Evolutionary conservation across 2,888 invertebrate genomes (phyloP), one percentile per base, ranked within the genome.

Genomic region (Apantesis nais): DNA sequence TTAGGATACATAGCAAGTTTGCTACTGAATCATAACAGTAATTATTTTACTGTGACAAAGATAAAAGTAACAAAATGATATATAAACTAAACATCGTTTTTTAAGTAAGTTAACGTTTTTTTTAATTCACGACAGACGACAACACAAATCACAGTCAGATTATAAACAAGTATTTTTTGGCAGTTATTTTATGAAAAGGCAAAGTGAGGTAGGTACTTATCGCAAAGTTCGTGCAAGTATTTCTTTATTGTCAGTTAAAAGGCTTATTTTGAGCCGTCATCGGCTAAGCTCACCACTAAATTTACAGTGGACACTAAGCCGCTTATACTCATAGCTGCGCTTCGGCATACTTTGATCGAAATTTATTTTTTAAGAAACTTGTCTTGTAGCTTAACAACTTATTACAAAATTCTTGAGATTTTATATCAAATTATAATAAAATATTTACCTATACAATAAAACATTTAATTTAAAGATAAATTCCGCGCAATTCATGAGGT

Each of bases 261-360:
- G 16, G 41, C 39, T 37, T 25, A 63, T 25, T 25, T 31, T 63
- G 14, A n/a, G 16, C 25, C 39, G 39, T 41, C 16, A 19, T 63
- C 63, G 58, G 25, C 25, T 63, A 63, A 63, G 39, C 41, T 41
- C 29, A 29, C 63, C 19, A 37, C 29, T 63, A 41, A 63, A 63
- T 63, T 63, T 25, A 63, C 63, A 41, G 25, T 16, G 19, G 63
- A 63, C 63, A 25, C 25, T 63, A 63, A 63, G 63, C 63, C 25
- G 41, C 63, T 63, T 63, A 41, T 39, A 16, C 29, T 16, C 25
- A 29, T 58, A 29, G 58, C 58, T 29, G 7, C 29, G 29, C 25
- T 63, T 63, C 25, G 41, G 39, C 29, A 41, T 16, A 19, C 41
- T 63, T 63, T 25, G 41, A 62, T 62, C 39, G n/a, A 58, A 58